Conservation (phyloP, 2,888 invertebrate genomes). For the Drosophila pegasa region DNA sequence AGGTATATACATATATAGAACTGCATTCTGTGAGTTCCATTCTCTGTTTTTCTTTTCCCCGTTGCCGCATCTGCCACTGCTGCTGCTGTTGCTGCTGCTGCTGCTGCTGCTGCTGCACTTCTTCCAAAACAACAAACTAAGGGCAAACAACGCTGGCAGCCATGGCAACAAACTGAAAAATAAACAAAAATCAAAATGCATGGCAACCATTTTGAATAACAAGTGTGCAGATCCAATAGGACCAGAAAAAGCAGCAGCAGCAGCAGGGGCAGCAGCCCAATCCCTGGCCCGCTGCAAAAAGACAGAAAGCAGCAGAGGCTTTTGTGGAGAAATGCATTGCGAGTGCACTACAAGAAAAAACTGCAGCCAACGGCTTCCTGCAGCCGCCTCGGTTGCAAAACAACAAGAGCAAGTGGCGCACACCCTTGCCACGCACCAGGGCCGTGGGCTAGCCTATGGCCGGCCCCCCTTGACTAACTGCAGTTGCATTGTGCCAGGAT, state of each 20-base stretch:
- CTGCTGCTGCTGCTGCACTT: slow-evolving; percentile 46
- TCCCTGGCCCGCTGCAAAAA: slow-evolving; percentile 32
- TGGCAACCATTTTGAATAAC: slow-evolving; percentile 79
- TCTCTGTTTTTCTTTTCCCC: not conserved
- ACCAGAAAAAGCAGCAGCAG: slow-evolving; percentile 19
- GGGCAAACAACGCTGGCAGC: slow-evolving; percentile 69
- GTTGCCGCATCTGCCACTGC: slow-evolving; percentile 6
- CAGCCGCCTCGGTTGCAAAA: slow-evolving; percentile 53
- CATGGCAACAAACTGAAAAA: slow-evolving; percentile 77
- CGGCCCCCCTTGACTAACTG: slow-evolving; percentile 42
- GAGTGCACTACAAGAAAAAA: slow-evolving; percentile 64
- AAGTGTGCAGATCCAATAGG: slow-evolving; percentile 63
- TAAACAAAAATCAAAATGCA: slow-evolving; percentile 77
- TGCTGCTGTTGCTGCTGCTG: slow-evolving; percentile 25
- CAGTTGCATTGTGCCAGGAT: slow-evolving; percentile 51
- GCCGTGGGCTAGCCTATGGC: not conserved
- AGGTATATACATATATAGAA: not conserved
- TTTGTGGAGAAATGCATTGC: slow-evolving; percentile 61
- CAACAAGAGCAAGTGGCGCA: slow-evolving; percentile 33
- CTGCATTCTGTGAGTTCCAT: slow-evolving; percentile 15
- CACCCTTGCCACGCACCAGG: not conserved
- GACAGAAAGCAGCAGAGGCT: slow-evolving; percentile 39
- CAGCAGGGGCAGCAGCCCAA: not conserved
- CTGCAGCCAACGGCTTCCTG: slow-evolving; percentile 62
- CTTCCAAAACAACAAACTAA: slow-evolving; percentile 67